Evolutionary conservation across 2,113 vertebrate genomes (phyloP).

Genomic region (Himantopus leucocephalus): DNA sequence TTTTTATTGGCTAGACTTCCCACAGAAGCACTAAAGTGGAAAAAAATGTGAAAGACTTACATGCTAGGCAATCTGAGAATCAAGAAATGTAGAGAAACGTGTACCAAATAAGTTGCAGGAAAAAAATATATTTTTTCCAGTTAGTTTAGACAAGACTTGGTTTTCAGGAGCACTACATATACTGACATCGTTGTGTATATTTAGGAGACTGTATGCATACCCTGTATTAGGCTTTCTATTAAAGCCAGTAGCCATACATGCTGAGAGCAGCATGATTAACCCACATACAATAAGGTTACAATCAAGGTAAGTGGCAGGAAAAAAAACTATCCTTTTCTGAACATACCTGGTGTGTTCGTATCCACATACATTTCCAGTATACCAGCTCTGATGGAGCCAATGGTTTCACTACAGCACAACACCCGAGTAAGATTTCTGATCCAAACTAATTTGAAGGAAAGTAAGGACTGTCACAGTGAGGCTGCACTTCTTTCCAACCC

Average conservation of each 20-base stretch:
- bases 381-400: background rate
- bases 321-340: background rate
- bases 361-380: background rate
- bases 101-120: background rate
- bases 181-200: background rate
- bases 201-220: background rate
- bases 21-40: background rate
- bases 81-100: background rate
- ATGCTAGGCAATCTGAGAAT: background rate
- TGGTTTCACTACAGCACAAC: background rate
- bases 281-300: background rate
- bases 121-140: background rate
- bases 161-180: background rate
- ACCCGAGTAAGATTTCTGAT: background rate
- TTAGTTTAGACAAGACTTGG: background rate
- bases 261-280: background rate
- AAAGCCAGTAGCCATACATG: background rate
- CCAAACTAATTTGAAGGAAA: background rate
- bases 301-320: background rate
- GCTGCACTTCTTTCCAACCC: background rate
- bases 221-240: background rate
- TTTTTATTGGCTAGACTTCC: background rate
- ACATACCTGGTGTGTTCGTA: accelerated
- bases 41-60: background rate
- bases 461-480: background rate